Base-by-base conservation (phyloP, 1,140 invertebrate species). In the Coboldia fuscipes region DNA sequence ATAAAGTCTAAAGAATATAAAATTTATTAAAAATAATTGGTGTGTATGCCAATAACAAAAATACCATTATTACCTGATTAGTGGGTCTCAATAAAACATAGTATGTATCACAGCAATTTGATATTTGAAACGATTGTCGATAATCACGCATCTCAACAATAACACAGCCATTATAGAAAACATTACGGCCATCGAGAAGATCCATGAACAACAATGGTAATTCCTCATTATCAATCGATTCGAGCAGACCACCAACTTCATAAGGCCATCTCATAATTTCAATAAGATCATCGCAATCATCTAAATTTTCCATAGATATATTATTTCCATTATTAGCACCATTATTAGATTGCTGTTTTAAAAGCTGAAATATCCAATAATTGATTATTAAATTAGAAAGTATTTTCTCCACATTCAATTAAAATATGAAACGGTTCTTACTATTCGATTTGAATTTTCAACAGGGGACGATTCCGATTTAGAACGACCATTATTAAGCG, bases 131-230 rank as follows among this genome's bases (percentile, higher is more conserved):
- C 38, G 70, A 65, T 55, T 82, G 74, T 41, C 85, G 65, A 51
- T 82, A 84, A 60, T 93, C 85, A 46, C 84, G 66, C 39, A 94
- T 69, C 67, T 93, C 82, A 40, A 75, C 77, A 46, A 93, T 80
- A 30, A 93, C 78, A 60, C 85, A 90, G 19, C 86, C 86, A 41
- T 73, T 79, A 49, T 92, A 88, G 60, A 88, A 93, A 15, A 92
- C 63, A 52, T 74, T 72, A 44, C 74, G 71, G 35, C 71, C 65
- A 48, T 85, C 82, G 29, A 92, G 54, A 35, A 89, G 57, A 54
- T 92, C 84, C 38, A 85, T 63, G 20, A 93, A 59, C 43, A 79
- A 70, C 35, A 84, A 75, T 32, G 86, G 86, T 46, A 94, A 59
- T 57, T 89, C 72, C 47, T 83, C 77, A 57, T 77, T 78, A 50